A percentile compares a stretch with the other conserved stretches of the same genome.
Evolutionary conservation across 1,140 invertebrate species (phyloP).

Genomic region (Caerostris darwini): DNA sequence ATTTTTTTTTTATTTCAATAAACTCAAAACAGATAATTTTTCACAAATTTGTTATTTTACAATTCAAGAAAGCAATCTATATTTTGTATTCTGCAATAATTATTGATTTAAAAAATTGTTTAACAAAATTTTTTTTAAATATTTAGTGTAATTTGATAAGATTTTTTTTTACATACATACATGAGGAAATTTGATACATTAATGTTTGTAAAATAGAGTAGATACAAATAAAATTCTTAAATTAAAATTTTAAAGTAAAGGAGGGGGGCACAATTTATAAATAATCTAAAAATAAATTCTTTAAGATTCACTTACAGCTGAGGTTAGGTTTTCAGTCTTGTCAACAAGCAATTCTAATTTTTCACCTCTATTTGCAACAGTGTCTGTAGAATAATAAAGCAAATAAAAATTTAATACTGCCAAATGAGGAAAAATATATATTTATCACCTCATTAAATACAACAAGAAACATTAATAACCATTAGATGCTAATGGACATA

Average conservation of each 20-base stretch:
- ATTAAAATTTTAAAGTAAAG: not conserved
- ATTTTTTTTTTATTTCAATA: no score
- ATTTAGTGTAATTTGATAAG: no score
- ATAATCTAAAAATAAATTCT: no score
- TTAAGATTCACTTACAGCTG: constrained; percentile 87
- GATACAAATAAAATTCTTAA: not conserved
- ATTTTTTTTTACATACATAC: no score
- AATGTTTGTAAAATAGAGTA: not conserved
- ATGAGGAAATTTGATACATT: not conserved
- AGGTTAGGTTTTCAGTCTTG: constrained; percentile 94
- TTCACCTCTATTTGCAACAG: constrained; percentile 92
- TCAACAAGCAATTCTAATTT: constrained; percentile 93
- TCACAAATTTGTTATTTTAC: no score
- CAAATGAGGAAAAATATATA: not conserved
- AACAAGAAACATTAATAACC: no score
- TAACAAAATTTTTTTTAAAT: no score
- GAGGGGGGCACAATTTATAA: not conserved
- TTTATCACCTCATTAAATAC: not conserved
- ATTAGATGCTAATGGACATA: not conserved
- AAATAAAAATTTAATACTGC: not conserved
- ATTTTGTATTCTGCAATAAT: no score
- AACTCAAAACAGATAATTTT: no score
- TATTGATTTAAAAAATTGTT: no score
- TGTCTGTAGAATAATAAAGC: constrained; percentile 85
- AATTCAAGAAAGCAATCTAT: no score